Base-by-base conservation (phyloP, 1,140 invertebrate genomes). In the Aradophagus sp. region DNA sequence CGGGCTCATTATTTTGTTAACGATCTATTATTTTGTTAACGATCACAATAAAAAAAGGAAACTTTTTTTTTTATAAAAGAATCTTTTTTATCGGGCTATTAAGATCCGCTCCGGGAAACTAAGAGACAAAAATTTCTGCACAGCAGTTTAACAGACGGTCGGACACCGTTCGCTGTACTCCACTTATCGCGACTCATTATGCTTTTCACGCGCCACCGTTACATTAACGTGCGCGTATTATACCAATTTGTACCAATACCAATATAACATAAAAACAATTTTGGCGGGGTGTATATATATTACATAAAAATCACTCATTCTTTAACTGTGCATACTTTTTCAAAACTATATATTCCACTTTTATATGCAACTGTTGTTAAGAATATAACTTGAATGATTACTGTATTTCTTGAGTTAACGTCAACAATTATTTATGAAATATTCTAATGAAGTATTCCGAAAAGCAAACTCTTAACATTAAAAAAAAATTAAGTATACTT, bases 201-300 rank as follows among this genome's bases (percentile, higher is more conserved):
- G 50, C 62, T 56, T 62, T 72, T 61, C 61, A 61, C 69, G 52
- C 69, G 62, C 56, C 41, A 50, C 55, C 16, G 55, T 55, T 65
- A 65, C 61, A 47, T 70, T 56, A 34, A n/a, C 45, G 47, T 17
- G 38, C 39, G 23, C 52, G 52, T 72, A 61, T 50, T 47, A 53
- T 72, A 65, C 68, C 61, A 66, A 72, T 72, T 65, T 72, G 55
- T 72, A 66, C 48, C 55, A 26, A 56, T 66, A 50, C 56, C 48
- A 72, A 65, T 66, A 61, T 29, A 67, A 34, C 47, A n/a, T n/a
- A n/a, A n/a, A n/a, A n/a, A n/a, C n/a, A n/a, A n/a, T 35, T 58
- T 65, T 45, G 26, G 41, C 35, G 45, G 47, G 27, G 41, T 47
- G 39, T n/a, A 26, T 62, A 66, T 52, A 55, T 19, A 41, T 53